A percentile compares a stretch with the other conserved stretches of the same genome.
Evolutionary conservation across 2,797 vertebrate genomes (phyloP).

Genomic region (Anguilla marmorata): DNA sequence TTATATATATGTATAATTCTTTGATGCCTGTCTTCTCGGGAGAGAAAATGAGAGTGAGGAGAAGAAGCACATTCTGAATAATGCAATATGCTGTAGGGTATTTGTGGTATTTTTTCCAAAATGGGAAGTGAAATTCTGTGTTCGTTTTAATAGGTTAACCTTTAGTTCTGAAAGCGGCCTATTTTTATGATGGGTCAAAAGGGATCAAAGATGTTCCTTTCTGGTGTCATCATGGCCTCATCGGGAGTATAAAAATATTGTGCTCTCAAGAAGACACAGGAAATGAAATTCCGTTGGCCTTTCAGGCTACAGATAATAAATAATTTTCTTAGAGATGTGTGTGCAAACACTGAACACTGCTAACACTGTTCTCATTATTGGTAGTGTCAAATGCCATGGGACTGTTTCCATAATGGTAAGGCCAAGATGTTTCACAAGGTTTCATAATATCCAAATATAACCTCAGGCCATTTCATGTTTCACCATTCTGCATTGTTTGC

Average conservation of each 20-base stretch:
- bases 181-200: constrained; percentile 57
- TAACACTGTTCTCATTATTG: not conserved
- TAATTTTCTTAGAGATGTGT: not conserved
- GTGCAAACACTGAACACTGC: not conserved
- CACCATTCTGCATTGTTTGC: not conserved
- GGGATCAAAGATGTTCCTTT: constrained; percentile 11
- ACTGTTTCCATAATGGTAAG: not conserved
- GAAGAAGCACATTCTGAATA: constrained; percentile 53
- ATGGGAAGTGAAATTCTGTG: constrained; percentile 51
- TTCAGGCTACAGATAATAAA: not conserved
- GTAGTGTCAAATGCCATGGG: not conserved
- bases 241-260: not conserved
- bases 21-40: constrained; percentile 39
- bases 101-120: constrained; percentile 52
- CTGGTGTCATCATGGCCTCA: not conserved
- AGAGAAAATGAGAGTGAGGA: constrained; percentile 16
- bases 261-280: not conserved
- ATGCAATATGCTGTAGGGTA: constrained; percentile 53
- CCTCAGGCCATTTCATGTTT: not conserved
- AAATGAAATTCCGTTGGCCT: not conserved
- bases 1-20: constrained; percentile 34
- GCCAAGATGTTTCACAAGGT: not conserved
- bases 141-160: constrained; percentile 75
- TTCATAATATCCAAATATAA: not conserved
- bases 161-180: constrained; percentile 57